phyloP scores from a whole-genome alignment of 2,797 vertebrate genomes.

The Harpagifer antarcticus region DNA sequence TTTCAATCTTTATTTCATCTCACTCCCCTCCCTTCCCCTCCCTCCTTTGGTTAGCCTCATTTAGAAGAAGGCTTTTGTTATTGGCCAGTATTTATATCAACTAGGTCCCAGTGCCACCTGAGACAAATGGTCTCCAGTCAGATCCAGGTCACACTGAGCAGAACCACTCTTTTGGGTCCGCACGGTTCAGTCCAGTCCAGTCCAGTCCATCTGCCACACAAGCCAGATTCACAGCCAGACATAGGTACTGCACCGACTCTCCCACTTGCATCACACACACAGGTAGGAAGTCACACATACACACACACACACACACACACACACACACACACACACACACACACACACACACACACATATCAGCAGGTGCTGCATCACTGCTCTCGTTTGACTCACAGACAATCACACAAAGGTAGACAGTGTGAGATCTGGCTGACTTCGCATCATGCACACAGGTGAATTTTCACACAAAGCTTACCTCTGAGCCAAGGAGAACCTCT shows the following conservation, averaged over 20 bases:
- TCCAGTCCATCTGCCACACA: constrained; percentile 62
- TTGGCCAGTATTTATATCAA: constrained; percentile 90
- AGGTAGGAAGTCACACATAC: constrained; percentile 23
- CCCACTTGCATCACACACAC: constrained; percentile 47
- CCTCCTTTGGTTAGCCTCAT: constrained; percentile 79
- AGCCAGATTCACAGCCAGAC: constrained; percentile 61
- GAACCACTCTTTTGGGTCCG: constrained; percentile 65
- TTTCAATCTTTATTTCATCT: constrained; percentile 55
- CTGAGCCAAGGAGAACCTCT: constrained; percentile 47
- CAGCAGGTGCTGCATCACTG: constrained; percentile 71
- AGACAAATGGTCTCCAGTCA: constrained; percentile 83
- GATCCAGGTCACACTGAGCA: constrained; percentile 81
- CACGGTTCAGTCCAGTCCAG: constrained; percentile 55
- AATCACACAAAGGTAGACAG: constrained; percentile 52
- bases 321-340: constrained; percentile 18
- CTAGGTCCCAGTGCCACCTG: constrained; percentile 88
- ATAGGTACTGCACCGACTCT: constrained; percentile 55
- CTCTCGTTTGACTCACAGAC: constrained; percentile 38
- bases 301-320: constrained; percentile 21
- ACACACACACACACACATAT: constrained; percentile 26
- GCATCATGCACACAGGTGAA: constrained; percentile 65
- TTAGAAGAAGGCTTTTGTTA: constrained; percentile 80
- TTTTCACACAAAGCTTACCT: constrained; percentile 48
- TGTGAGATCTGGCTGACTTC: constrained; percentile 42
- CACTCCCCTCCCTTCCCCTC: constrained; percentile 57